phyloP scores from a whole-genome alignment of 1,140 invertebrate genomes.

The Drosophila ambigua region DNA sequence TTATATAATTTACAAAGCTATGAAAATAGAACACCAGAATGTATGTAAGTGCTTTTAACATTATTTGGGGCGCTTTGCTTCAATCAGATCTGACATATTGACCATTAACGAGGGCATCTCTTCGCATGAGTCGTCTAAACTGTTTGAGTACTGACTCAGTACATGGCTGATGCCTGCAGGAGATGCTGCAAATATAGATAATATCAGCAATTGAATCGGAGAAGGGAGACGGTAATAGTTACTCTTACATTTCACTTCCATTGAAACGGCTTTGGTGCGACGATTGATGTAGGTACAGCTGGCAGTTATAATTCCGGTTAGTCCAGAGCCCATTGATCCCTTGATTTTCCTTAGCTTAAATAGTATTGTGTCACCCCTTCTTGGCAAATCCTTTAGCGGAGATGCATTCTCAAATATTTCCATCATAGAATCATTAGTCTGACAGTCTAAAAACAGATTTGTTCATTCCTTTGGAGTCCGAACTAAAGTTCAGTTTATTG shows the following conservation, averaged over 20 bases:
- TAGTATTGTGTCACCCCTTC: slow-evolving; percentile 42
- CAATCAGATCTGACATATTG: slow-evolving; percentile 32
- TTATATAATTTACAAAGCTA: slow-evolving; percentile 40
- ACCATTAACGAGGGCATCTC: slow-evolving; percentile 15
- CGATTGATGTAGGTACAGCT: slow-evolving; percentile 58
- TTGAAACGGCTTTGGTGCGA: slow-evolving; percentile 43
- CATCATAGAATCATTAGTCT: background rate
- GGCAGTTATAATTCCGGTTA: slow-evolving; percentile 43
- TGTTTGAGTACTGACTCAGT: slow-evolving; percentile 31
- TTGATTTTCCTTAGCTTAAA: slow-evolving; percentile 47
- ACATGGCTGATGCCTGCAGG: background rate
- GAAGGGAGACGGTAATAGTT: too few relatives aligned
- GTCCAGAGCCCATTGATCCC: background rate
- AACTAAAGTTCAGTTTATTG: background rate
- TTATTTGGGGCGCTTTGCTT: slow-evolving; percentile 35
- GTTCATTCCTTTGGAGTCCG: background rate
- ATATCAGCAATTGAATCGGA: background rate
- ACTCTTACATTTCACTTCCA: slow-evolving; percentile 41
- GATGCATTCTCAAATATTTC: slow-evolving; percentile 37
- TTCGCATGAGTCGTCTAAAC: slow-evolving; percentile 27
- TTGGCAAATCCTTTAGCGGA: slow-evolving; percentile 31
- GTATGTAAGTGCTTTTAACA: slow-evolving; percentile 37
- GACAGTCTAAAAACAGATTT: background rate
- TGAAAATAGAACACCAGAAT: slow-evolving; percentile 32
- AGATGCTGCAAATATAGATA: slow-evolving; percentile 7